phyloP scores from a whole-genome alignment of 2,797 vertebrate genomes.

The Anguilla obscura region DNA sequence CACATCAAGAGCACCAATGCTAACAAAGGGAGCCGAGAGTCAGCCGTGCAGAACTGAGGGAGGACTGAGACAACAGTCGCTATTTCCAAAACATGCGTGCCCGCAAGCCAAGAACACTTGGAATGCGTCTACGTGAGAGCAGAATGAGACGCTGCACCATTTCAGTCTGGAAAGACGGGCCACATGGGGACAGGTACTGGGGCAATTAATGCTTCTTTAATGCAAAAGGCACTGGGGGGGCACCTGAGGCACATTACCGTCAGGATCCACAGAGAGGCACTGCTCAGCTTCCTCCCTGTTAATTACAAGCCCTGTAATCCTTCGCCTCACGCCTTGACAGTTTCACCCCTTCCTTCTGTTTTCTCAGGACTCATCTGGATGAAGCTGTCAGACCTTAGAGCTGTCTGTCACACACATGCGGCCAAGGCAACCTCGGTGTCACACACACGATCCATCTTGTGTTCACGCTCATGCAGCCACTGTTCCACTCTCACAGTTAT shows the following conservation, averaged over 20 bases:
- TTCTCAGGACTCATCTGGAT: constrained; percentile 27
- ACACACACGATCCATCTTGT: not conserved
- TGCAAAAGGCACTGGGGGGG: not conserved
- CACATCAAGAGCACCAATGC: not conserved
- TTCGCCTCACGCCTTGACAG: constrained; percentile 34
- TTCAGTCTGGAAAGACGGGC: not conserved
- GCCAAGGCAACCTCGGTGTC: not conserved
- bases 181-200: constrained; percentile 37
- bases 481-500: constrained; percentile 19
- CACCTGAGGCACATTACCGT: not conserved
- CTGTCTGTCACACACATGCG: constrained; percentile 21
- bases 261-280: not conserved
- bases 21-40: not conserved
- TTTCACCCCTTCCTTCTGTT: constrained; percentile 31
- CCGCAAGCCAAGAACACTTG: not conserved
- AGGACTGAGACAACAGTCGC: not conserved
- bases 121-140: not conserved
- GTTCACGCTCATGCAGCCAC: not conserved
- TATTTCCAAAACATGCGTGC: not conserved
- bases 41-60: not conserved
- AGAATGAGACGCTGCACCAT: not conserved
- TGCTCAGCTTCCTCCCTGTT: not conserved
- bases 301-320: constrained; percentile 29
- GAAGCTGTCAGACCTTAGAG: constrained; percentile 38
- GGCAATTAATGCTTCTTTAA: constrained; percentile 41